phyloP scores from a whole-genome alignment of 1,140 invertebrate genomes.

The Drosophila erecta region DNA sequence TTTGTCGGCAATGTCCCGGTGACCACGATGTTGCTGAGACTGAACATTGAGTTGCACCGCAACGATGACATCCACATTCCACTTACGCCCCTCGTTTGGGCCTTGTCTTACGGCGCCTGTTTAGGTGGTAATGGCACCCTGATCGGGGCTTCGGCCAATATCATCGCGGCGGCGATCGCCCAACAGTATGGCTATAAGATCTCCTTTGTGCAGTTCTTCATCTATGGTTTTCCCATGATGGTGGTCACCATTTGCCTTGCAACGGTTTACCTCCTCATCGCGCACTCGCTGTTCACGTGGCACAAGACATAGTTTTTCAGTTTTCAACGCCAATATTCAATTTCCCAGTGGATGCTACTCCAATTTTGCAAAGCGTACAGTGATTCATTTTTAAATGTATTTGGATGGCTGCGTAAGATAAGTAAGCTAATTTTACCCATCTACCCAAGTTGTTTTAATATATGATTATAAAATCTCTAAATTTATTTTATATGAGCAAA shows the following conservation, averaged over 20 bases:
- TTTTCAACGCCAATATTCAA: neutral
- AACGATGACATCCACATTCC: slow-evolving; percentile 87
- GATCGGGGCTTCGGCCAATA: slow-evolving; percentile 91
- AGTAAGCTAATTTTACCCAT: too few species aligned
- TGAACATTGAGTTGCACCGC: slow-evolving; percentile 87
- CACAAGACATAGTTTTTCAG: slow-evolving; percentile 12
- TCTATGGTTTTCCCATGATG: slow-evolving; percentile 91
- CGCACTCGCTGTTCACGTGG: slow-evolving; percentile 88
- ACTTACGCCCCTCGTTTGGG: slow-evolving; percentile 89
- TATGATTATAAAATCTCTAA: too few species aligned
- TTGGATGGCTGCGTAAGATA: too few species aligned
- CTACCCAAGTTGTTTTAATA: too few species aligned
- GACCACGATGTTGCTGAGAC: slow-evolving; percentile 92
- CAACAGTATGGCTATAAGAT: slow-evolving; percentile 92
- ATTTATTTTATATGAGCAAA: too few species aligned
- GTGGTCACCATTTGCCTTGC: slow-evolving; percentile 87
- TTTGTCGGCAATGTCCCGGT: slow-evolving; percentile 92
- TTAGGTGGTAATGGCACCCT: slow-evolving; percentile 92
- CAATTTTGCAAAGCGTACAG: neutral
- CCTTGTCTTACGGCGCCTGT: slow-evolving; percentile 90
- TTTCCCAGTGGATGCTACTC: neutral
- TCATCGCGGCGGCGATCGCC: slow-evolving; percentile 91
- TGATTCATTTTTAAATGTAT: neutral
- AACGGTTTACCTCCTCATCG: slow-evolving; percentile 88
- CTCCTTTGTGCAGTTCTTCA: slow-evolving; percentile 86